Percentiles rank a stretch among this genome's conserved stretches.
Evolutionary conservation across 1,140 invertebrate genomes (phyloP).

Genomic region (Sycophila sp.): DNA sequence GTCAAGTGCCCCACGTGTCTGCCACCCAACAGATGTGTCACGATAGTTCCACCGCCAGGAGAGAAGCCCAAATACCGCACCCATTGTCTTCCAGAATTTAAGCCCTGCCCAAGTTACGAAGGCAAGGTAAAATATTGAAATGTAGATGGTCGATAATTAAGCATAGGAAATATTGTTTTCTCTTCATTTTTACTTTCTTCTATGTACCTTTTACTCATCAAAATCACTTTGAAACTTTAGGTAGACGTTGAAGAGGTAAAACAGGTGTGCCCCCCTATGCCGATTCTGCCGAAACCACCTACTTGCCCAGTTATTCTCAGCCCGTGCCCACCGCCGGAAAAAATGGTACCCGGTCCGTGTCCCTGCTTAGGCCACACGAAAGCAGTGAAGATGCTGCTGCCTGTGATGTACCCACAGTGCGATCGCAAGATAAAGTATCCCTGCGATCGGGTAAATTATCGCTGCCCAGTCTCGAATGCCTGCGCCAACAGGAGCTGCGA

Average conservation of each 20-base stretch:
- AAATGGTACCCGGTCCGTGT: conserved; percentile 51
- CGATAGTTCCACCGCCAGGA: neutral
- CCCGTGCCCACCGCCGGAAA: conserved; percentile 50
- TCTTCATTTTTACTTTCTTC: too few relatives aligned
- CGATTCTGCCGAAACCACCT: conserved; percentile 49
- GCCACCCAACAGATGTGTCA: neutral
- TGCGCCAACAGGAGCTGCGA: conserved; percentile 12
- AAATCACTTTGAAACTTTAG: neutral
- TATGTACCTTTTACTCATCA: too few relatives aligned
- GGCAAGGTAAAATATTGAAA: too few relatives aligned
- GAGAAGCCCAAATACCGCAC: conserved; percentile 20
- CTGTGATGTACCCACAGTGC: conserved; percentile 28
- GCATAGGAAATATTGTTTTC: too few relatives aligned
- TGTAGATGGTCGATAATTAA: too few relatives aligned
- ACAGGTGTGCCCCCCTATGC: conserved; percentile 25
- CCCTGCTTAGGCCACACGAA: conserved; percentile 39
- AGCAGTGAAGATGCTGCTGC: neutral
- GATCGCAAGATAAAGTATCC: conserved; percentile 35
- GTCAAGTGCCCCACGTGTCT: neutral
- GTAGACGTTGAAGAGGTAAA: neutral
- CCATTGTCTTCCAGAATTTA: neutral
- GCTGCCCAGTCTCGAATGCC: conserved; percentile 17
- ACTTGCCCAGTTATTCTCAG: conserved; percentile 41
- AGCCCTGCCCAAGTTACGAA: conserved; percentile 20
- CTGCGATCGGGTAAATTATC: conserved; percentile 23